These are phyloP conservation scores for Danio choprae DNA, from an alignment of 2,797 vertebrate genomes.

Conservation along the genomic window DNA sequence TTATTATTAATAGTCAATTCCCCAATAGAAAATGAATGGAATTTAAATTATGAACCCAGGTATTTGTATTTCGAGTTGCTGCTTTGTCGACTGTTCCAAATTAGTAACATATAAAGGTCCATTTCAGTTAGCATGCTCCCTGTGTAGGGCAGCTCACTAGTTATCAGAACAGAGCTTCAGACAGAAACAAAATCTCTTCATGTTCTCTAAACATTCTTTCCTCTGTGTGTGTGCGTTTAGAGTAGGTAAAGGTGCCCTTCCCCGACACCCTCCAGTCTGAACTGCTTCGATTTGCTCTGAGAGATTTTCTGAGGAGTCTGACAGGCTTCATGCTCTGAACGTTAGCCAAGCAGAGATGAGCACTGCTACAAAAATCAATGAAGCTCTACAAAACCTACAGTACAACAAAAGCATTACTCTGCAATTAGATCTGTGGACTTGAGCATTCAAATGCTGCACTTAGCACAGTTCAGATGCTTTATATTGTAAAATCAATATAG, in stretches of 20 bases:
- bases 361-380: slow-evolving; percentile 78
- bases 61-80: neutral
- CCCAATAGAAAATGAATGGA: neutral
- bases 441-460: slow-evolving; percentile 64
- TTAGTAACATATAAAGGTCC: neutral
- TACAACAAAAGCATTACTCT: slow-evolving; percentile 72
- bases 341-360: slow-evolving; percentile 67
- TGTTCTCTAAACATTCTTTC: neutral
- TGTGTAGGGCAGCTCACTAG: neutral
- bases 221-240: slow-evolving; percentile 1
- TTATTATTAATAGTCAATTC: neutral
- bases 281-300: slow-evolving; percentile 19
- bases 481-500: slow-evolving; percentile 10
- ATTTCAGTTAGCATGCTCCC: neutral
- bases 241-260: slow-evolving; percentile 38
- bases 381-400: slow-evolving; percentile 75
- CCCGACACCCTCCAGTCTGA: neutral
- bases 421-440: slow-evolving; percentile 76
- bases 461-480: slow-evolving; percentile 15
- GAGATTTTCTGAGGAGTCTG: slow-evolving; percentile 44
- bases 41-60: neutral
- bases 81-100: neutral
- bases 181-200: slow-evolving; percentile 12
- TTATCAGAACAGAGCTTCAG: slow-evolving; percentile 4
- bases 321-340: slow-evolving; percentile 39